Evolutionary conservation across 1,140 invertebrate species (phyloP), one percentile per base, ranked within the genome.

Genomic region (Diorhabda sublineata): DNA sequence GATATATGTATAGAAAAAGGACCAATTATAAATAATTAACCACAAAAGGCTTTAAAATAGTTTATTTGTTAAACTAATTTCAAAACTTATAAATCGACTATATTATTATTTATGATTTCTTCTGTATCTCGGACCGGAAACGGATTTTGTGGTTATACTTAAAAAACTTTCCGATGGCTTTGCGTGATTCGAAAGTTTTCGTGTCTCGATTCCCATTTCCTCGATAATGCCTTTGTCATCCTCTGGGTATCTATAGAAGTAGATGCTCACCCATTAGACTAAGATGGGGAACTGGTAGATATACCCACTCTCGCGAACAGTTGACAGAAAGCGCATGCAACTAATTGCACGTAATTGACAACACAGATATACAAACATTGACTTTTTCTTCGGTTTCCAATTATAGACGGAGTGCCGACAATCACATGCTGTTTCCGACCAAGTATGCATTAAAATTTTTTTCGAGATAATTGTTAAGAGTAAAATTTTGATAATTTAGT

Each of bases 321-420:
- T 52, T 60, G 58, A 64, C 45, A 26, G 45, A 42, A 42, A 45
- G 56, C 63, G 63, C 63, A 64, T 57, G 63, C 43, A 64, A 45
- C 7, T 64, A 64, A 64, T 64, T 64, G 63, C 45, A 64, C 56
- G 45, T 64, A 64, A 64, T 64, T 64, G 63, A 64, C 63, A 64
- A 64, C 43, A 64, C 56, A 62, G 63, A 64, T 64, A 52, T 47
- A 64, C 63, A 62, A 64, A 64, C 63, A 44, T 9, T 45, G 44
- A 43, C 42, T 64, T 64, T 64, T 64, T 64, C 45, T 64, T 45
- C 42, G 8, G 3, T 47, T 41, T 64, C 63, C 63, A 64, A 64
- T 64, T 64, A 64, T 45, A 57, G 26, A 64, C 6, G 7, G 26
- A 3, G 41, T n/a, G 63, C 63, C 63, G 63, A 64, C 63, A 64